These are phyloP conservation scores for Poeciliopsis gracilis DNA, from an alignment of 2,797 vertebrate genomes.

Conservation along the genomic window DNA sequence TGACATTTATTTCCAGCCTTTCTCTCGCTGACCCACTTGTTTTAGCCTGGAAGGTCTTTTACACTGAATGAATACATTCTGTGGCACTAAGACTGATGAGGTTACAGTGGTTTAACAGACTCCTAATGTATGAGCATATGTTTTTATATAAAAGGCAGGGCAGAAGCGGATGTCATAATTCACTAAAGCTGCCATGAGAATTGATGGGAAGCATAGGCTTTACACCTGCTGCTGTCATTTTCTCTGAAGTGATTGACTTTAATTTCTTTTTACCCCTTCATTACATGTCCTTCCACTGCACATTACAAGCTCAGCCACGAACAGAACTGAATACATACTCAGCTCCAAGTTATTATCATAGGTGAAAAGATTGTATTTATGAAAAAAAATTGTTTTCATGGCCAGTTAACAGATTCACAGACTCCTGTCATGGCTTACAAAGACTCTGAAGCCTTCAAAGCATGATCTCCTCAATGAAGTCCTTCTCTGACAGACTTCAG, in stretches of 20 bases:
- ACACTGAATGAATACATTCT: slow-evolving; percentile 34
- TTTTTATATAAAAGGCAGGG: slow-evolving; percentile 24
- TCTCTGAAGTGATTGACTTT: slow-evolving; percentile 32
- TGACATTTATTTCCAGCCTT: slow-evolving; percentile 30
- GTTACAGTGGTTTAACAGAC: slow-evolving; percentile 20
- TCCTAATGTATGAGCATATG: slow-evolving; percentile 7
- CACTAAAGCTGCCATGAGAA: slow-evolving; percentile 41
- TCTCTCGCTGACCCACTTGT: slow-evolving; percentile 15
- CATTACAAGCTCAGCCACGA: slow-evolving; percentile 1
- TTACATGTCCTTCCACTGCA: slow-evolving; percentile 13
- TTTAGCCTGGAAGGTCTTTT: slow-evolving; percentile 14
- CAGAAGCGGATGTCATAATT: slow-evolving; percentile 28
- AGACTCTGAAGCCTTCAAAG: slow-evolving; percentile 28
- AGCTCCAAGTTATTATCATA: neutral
- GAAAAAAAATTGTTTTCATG: neutral
- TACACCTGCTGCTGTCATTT: slow-evolving; percentile 51
- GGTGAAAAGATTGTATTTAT: slow-evolving; percentile 1
- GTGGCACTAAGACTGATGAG: slow-evolving; percentile 25
- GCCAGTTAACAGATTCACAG: slow-evolving; percentile 3
- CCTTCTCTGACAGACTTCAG: slow-evolving; percentile 41
- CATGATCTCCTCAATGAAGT: slow-evolving; percentile 35
- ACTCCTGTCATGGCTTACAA: slow-evolving; percentile 15
- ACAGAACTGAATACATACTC: slow-evolving; percentile 1
- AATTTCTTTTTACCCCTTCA: slow-evolving; percentile 26
- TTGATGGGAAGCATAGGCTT: slow-evolving; percentile 36